These are phyloP conservation scores for Metopia argyrocephala DNA, from an alignment of 2,888 invertebrate genomes.

Conservation along the genomic window DNA sequence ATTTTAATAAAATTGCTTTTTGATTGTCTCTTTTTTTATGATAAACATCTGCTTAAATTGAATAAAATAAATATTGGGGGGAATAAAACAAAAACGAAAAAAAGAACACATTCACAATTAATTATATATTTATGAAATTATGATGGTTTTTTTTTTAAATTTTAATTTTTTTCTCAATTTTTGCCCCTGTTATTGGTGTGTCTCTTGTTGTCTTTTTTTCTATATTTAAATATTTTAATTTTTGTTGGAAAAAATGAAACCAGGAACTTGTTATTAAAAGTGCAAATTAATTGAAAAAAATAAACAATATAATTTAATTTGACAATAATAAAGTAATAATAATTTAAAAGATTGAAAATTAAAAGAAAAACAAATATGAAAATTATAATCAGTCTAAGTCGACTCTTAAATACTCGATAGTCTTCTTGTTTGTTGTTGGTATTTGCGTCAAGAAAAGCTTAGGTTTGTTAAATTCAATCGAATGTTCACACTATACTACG, in stretches of 20 bases:
- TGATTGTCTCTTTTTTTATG: too few relatives aligned
- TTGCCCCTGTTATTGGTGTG: background rate
- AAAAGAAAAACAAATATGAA: background rate
- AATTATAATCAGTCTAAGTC: background rate
- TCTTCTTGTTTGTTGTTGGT: too few relatives aligned
- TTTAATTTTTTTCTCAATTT: background rate
- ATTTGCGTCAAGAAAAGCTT: too few relatives aligned
- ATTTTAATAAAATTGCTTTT: too few relatives aligned
- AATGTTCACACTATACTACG: too few relatives aligned
- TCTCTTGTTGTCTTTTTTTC: background rate
- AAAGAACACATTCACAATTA: slow-evolving; percentile 28
- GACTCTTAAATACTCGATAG: too few relatives aligned
- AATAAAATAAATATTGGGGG: slow-evolving; percentile 4
- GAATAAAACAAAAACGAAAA: background rate
- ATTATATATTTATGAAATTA: slow-evolving; percentile 37
- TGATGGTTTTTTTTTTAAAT: slow-evolving; percentile 6
- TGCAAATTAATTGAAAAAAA: slow-evolving; percentile 35
- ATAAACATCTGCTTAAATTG: slow-evolving; percentile 24
- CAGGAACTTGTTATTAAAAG: slow-evolving; percentile 51
- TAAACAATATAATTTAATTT: slow-evolving; percentile 28
- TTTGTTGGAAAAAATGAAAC: background rate
- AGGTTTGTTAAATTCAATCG: too few relatives aligned
- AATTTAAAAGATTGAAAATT: slow-evolving; percentile 12
- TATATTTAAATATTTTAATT: background rate
- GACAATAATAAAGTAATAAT: slow-evolving; percentile 29